Conservation (phyloP, 2,888 invertebrate species). For the Ectemnius lituratus region DNA sequence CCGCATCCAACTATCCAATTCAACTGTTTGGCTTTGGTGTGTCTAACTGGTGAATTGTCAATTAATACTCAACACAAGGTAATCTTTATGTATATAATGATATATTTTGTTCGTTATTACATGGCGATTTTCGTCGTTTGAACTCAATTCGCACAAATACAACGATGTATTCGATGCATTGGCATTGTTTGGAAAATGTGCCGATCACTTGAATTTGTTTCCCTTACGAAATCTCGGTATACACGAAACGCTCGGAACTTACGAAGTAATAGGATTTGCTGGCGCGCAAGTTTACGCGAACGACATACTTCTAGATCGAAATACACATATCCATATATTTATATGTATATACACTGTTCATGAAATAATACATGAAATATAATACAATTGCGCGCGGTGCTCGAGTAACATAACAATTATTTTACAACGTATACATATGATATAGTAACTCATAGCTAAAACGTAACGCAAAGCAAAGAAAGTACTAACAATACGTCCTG, state of each 20-base stretch:
- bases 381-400: slow-evolving; percentile 48
- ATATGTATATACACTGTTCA: slow-evolving; percentile 54
- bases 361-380: slow-evolving; percentile 59
- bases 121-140: slow-evolving; percentile 35
- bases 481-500: slow-evolving; percentile 47
- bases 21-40: no score
- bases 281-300: slow-evolving; percentile 23
- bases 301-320: slow-evolving; percentile 18
- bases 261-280: slow-evolving; percentile 52
- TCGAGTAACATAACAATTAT: slow-evolving; percentile 61
- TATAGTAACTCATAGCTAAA: slow-evolving; percentile 51
- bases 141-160: slow-evolving; percentile 31
- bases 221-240: slow-evolving; percentile 19
- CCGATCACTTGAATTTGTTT: slow-evolving; percentile 2
- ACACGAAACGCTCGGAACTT: slow-evolving; percentile 34
- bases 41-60: no score
- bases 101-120: slow-evolving; percentile 47
- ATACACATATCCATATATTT: slow-evolving; percentile 5
- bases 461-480: slow-evolving; percentile 55
- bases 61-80: background rate
- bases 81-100: slow-evolving; percentile 47
- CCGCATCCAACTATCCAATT: no score
- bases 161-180: slow-evolving; percentile 22
- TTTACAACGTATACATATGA: slow-evolving; percentile 55
- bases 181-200: slow-evolving; percentile 20